Evolutionary conservation across 2,797 vertebrate species (phyloP).

Genomic region (Graptemys geographica): DNA sequence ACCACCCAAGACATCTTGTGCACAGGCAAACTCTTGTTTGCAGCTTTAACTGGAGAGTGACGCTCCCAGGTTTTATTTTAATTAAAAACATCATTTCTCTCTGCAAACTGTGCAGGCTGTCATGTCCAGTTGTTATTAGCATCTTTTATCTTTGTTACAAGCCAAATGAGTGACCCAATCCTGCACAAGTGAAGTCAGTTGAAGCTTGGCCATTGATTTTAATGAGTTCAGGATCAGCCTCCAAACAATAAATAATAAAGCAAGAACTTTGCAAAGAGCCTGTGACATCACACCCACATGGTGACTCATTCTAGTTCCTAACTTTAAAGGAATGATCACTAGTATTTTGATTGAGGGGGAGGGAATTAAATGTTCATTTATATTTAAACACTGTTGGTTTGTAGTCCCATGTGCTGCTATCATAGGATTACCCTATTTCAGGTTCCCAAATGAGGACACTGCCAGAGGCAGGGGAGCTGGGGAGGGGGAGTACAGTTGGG

Average conservation of each 20-base stretch:
- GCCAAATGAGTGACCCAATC: background rate
- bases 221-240: background rate
- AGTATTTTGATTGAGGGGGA: background rate
- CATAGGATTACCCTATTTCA: too few relatives aligned
- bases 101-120: background rate
- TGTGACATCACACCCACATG: background rate
- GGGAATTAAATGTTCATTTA: background rate
- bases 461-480: too few relatives aligned
- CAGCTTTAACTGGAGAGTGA: background rate
- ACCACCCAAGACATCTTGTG: background rate
- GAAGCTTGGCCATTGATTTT: background rate
- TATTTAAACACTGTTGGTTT: background rate
- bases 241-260: background rate
- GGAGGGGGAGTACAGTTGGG: too few relatives aligned
- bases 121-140: background rate
- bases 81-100: background rate
- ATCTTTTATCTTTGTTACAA: background rate
- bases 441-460: too few relatives aligned
- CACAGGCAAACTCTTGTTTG: background rate
- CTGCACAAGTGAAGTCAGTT: background rate
- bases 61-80: background rate
- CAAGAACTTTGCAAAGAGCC: background rate
- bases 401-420: background rate
- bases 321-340: background rate
- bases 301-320: background rate